phyloP scores from a whole-genome alignment of 2,113 vertebrate species.

The Anser brachyrhynchus region DNA sequence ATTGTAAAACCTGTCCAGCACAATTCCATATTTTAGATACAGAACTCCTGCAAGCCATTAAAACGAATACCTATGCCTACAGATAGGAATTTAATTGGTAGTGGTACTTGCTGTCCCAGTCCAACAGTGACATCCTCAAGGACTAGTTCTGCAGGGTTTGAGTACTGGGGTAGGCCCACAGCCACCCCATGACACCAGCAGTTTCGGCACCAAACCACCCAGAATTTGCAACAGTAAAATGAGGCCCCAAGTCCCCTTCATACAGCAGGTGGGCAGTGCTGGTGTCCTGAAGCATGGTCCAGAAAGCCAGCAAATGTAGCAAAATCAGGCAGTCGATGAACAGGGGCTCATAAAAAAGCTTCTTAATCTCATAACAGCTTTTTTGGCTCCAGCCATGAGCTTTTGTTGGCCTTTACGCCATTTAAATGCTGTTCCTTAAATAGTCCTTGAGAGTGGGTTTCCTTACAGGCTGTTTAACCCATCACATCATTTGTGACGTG shows the following conservation, averaged over 20 bases:
- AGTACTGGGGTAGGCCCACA: neutral
- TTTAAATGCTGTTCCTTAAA: neutral
- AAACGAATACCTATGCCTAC: neutral
- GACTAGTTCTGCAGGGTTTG: neutral
- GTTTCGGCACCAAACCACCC: neutral
- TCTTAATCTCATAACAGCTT: neutral
- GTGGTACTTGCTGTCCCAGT: neutral
- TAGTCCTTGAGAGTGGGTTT: neutral
- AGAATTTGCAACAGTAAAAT: neutral
- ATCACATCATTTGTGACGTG: neutral
- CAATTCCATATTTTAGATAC: neutral
- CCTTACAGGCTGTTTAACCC: neutral
- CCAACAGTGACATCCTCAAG: neutral
- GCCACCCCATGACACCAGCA: neutral
- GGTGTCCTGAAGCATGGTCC: rapidly evolving
- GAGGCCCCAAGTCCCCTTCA: neutral
- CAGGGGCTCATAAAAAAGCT: neutral
- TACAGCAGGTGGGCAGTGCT: neutral
- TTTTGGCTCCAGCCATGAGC: neutral
- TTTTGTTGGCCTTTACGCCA: neutral
- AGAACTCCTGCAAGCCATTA: neutral
- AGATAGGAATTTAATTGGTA: neutral
- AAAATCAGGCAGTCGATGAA: neutral
- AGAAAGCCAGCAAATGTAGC: neutral
- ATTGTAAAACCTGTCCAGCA: neutral